These are phyloP conservation scores for Arothron firmamentum DNA, from an alignment of 2,113 vertebrate genomes.

Conservation along the genomic window DNA sequence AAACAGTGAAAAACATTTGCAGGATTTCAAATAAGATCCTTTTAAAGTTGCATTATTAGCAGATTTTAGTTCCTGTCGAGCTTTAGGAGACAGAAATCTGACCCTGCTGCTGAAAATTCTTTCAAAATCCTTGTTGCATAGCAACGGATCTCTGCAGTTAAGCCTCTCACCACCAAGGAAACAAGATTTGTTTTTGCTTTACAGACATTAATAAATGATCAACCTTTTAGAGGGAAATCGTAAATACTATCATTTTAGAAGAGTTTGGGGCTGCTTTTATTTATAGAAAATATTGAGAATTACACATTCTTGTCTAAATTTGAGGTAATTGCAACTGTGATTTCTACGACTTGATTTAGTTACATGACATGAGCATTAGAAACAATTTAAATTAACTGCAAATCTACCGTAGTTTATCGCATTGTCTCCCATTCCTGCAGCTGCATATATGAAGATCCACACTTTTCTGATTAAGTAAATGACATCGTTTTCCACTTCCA, in stretches of 20 bases:
- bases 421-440: too few relatives aligned
- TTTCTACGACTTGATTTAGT: too few relatives aligned
- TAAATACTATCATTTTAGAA: conserved; percentile 14
- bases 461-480: conserved; percentile 7
- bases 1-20: not conserved
- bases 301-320: too few relatives aligned
- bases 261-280: not conserved
- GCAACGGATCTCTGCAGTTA: conserved; percentile 64
- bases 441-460: conserved; percentile 14
- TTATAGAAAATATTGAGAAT: too few relatives aligned
- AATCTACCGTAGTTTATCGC: not conserved
- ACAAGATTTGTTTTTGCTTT: conserved; percentile 55
- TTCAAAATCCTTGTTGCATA: conserved; percentile 72
- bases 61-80: conserved; percentile 52
- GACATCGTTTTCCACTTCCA: conserved; percentile 10
- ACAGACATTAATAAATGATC: conserved; percentile 39
- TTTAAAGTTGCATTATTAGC: conserved; percentile 55
- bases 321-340: too few relatives aligned
- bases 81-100: conserved; percentile 59
- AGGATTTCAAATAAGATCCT: conserved; percentile 26
- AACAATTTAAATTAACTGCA: not conserved
- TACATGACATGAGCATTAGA: not conserved
- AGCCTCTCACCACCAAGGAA: conserved; percentile 46
- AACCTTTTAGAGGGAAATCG: conserved; percentile 27
- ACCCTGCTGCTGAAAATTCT: conserved; percentile 52